These are phyloP conservation scores for Tenualosa ilisha DNA, from an alignment of 2,797 vertebrate species.

Conservation along the genomic window DNA sequence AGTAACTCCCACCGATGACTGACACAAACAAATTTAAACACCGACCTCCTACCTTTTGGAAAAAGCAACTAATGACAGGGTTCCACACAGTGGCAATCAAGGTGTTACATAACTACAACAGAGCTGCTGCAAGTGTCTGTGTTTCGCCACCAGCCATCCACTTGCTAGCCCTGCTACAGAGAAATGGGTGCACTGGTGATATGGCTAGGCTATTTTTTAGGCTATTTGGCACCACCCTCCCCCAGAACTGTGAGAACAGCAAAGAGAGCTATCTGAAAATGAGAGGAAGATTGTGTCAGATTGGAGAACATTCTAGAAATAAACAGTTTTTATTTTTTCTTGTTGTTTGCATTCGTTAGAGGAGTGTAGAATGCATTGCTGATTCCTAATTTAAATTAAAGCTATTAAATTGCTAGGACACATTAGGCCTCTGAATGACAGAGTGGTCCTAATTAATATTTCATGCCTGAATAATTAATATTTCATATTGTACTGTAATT, in stretches of 20 bases:
- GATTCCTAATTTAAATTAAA: neutral
- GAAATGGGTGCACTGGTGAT: neutral
- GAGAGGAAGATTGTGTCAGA: neutral
- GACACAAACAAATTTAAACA: neutral
- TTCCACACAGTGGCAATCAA: neutral
- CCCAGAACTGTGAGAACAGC: neutral
- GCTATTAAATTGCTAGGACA: constrained; percentile 8
- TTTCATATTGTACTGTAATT: constrained; percentile 57
- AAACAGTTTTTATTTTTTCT: neutral
- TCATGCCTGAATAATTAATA: constrained; percentile 54
- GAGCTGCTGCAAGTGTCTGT: neutral
- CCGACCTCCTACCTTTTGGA: neutral
- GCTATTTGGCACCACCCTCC: neutral
- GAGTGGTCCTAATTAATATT: constrained; percentile 57
- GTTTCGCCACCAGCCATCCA: neutral
- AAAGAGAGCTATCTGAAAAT: neutral
- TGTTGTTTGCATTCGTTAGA: neutral
- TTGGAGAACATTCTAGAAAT: neutral
- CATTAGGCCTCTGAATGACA: constrained; percentile 41
- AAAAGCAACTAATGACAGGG: neutral
- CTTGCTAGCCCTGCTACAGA: neutral
- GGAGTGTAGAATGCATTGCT: neutral
- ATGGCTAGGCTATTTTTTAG: neutral
- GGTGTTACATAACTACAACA: neutral
- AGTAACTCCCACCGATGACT: neutral